A percentile compares a stretch with the other conserved stretches of the same genome.
Conservation (phyloP, 2,888 invertebrate species). For the Cephonodes hylas region DNA sequence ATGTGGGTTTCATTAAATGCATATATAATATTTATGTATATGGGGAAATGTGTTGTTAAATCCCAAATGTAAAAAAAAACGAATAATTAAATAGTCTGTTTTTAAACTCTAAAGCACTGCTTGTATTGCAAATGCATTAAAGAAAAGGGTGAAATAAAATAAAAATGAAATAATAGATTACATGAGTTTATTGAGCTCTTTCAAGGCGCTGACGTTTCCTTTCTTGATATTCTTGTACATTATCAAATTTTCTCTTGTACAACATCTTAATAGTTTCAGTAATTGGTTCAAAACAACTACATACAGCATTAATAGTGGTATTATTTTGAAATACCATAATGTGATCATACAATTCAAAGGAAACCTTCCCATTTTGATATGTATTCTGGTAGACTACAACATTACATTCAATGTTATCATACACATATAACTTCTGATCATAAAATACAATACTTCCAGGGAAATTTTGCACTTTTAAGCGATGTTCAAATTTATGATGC, state of each 20-base stretch:
- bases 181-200: constrained; percentile 48
- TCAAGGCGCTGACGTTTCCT: constrained; percentile 86
- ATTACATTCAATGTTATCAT: constrained; percentile 47
- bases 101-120: no score
- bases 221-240: constrained; percentile 89
- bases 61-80: no score
- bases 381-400: constrained; percentile 55
- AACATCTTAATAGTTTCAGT: constrained; percentile 79
- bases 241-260: constrained; percentile 90
- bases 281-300: constrained; percentile 55
- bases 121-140: no score
- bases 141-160: constrained; percentile 5
- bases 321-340: constrained; percentile 49
- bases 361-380: constrained; percentile 40
- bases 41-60: no score
- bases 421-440: constrained; percentile 60
- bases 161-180: constrained; percentile 10
- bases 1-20: no score
- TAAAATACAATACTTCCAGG: constrained; percentile 64
- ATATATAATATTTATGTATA: no score
- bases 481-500: constrained; percentile 51
- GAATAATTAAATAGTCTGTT: no score
- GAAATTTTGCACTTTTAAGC: constrained; percentile 59
- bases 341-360: constrained; percentile 33
- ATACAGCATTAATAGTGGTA: constrained; percentile 16